phyloP scores from a whole-genome alignment of 1,140 invertebrate species.

The Procambarus virginalis region DNA sequence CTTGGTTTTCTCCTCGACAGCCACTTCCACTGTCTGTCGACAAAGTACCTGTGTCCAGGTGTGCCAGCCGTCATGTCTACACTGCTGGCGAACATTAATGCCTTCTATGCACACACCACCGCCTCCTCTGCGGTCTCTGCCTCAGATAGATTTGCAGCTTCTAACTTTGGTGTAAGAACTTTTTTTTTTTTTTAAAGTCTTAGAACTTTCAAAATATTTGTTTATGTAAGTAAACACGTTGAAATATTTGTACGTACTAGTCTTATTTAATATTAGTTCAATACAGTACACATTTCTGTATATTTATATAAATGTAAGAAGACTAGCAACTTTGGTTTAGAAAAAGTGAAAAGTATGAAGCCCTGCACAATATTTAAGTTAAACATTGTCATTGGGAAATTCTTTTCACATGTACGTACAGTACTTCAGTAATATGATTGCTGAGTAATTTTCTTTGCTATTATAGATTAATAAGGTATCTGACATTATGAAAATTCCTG shows the following conservation, averaged over 20 bases:
- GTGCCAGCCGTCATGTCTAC: constrained; percentile 99
- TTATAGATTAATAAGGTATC: no score
- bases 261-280: no score
- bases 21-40: constrained; percentile 99
- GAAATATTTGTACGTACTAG: not conserved
- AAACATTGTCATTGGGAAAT: no score
- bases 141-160: constrained; percentile 98
- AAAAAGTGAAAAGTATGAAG: no score
- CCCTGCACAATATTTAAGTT: no score
- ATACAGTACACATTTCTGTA: no score
- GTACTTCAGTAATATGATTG: no score
- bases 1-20: constrained; percentile 75
- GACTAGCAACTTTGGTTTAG: no score
- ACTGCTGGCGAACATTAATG: constrained; percentile 98
- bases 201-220: not conserved
- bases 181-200: not conserved
- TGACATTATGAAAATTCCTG: no score
- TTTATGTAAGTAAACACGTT: not conserved
- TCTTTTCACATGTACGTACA: no score
- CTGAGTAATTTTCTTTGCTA: no score
- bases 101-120: constrained; percentile 99
- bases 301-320: no score
- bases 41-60: constrained; percentile 98
- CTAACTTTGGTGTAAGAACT: constrained; percentile 96
- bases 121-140: constrained; percentile 98